Conservation (phyloP, 1,140 invertebrate genomes). For the Colletes gigas region DNA sequence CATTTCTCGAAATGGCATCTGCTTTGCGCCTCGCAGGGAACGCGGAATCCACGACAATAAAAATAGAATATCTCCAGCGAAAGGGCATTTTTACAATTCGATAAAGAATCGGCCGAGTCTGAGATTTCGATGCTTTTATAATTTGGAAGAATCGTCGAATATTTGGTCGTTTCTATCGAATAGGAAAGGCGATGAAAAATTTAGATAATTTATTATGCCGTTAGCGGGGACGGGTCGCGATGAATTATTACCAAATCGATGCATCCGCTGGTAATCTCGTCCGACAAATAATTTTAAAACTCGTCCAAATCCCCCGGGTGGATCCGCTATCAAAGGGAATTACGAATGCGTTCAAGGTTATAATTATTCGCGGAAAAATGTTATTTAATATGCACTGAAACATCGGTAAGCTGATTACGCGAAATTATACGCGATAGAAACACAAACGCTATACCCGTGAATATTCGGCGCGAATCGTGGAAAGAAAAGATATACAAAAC, state of each 20-base stretch:
- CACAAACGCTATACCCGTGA: neutral
- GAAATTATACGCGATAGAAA: neutral
- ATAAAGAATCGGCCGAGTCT: neutral
- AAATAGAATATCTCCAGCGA: neutral
- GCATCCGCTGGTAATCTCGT: neutral
- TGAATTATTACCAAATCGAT: neutral
- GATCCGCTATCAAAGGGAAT: no score
- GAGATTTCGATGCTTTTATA: no score
- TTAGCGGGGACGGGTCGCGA: neutral
- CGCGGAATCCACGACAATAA: neutral
- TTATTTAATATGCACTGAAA: neutral
- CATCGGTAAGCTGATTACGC: neutral
- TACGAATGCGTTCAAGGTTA: neutral
- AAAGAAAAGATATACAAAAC: no score
- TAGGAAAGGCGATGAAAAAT: no score
- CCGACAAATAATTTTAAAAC: neutral
- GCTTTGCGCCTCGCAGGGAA: neutral
- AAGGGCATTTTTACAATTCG: neutral
- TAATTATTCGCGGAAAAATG: neutral
- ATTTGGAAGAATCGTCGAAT: no score
- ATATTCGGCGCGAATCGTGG: no score
- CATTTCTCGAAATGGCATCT: constrained; percentile 18
- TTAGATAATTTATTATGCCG: no score
- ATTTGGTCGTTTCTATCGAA: no score
- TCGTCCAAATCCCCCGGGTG: neutral